Percentiles rank a stretch among this genome's conserved stretches.
Conservation (phyloP, 2,888 invertebrate genomes). For the Eristalis intricaria region DNA sequence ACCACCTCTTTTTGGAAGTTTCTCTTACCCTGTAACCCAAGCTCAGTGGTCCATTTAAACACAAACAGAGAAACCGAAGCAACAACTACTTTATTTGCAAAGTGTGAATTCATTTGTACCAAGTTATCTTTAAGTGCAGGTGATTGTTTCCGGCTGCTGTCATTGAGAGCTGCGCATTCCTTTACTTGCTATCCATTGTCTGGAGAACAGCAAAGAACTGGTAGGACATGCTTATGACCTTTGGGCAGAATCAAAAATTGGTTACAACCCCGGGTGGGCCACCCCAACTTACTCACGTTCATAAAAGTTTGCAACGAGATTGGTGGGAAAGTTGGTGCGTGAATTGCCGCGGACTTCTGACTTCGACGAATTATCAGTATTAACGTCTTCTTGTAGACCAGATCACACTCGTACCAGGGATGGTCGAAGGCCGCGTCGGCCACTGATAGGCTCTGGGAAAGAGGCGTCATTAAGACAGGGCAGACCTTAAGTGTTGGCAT, state of each 20-base stretch:
- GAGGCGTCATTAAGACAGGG: not conserved
- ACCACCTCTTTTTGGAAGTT: no score
- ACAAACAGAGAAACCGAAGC: no score
- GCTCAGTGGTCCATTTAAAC: no score
- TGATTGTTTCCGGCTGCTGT: no score
- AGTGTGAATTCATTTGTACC: no score
- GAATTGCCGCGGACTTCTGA: constrained; percentile 76
- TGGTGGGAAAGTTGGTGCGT: constrained; percentile 78
- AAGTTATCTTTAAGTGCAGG: no score
- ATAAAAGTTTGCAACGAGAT: constrained; percentile 78
- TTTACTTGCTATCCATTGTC: constrained; percentile 34
- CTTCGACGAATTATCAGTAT: constrained; percentile 76
- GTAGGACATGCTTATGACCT: constrained; percentile 78
- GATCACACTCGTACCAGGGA: constrained; percentile 75
- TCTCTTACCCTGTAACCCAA: no score
- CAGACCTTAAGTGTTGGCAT: no score
- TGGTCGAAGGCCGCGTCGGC: constrained; percentile 77
- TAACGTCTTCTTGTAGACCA: constrained; percentile 75
- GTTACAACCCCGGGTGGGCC: not conserved
- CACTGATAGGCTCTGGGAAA: constrained; percentile 75
- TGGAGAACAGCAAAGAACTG: constrained; percentile 76
- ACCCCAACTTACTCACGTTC: constrained; percentile 69
- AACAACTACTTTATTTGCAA: no score
- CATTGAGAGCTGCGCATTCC: no score
- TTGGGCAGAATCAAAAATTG: not conserved